phyloP scores from a whole-genome alignment of 2,888 invertebrate genomes.

The Rosalia funebris region DNA sequence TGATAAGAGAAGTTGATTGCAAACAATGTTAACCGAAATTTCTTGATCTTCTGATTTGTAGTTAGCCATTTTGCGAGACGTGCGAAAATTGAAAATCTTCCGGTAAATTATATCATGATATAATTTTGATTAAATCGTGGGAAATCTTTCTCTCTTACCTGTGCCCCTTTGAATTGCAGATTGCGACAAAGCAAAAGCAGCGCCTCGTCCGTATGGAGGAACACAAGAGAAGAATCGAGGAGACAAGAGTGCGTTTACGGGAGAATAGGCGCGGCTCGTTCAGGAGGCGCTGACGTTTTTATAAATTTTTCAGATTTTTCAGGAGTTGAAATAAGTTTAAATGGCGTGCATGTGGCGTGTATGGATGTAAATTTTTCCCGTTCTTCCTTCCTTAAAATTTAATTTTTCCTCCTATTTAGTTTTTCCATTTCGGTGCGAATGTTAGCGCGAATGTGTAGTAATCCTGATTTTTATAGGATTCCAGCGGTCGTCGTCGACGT shows the following conservation, averaged over 20 bases:
- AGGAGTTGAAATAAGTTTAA: constrained; percentile 39
- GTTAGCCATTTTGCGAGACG: no score
- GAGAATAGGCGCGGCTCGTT: constrained; percentile 47
- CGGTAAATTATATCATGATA: no score
- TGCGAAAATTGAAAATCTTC: no score
- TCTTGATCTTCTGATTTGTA: no score
- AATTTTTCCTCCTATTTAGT: no score
- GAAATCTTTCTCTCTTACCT: no score
- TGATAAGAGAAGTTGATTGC: no score
- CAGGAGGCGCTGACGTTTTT: constrained; percentile 54
- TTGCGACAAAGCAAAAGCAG: constrained; percentile 88
- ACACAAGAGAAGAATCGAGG: constrained; percentile 81
- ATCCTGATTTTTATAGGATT: constrained; percentile 49
- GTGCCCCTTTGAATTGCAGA: no score
- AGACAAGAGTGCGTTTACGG: constrained; percentile 63
- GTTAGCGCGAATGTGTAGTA: constrained; percentile 38
- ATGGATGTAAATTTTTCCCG: constrained; percentile 16
- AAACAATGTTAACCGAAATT: no score
- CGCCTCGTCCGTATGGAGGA: constrained; percentile 88
- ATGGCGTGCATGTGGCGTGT: constrained; percentile 29
- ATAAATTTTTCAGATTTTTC: constrained; percentile 40
- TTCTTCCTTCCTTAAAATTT: constrained; percentile 14
- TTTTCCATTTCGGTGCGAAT: constrained; percentile 18
- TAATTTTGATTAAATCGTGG: no score
- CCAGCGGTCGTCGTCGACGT: constrained; percentile 27